Percentiles rank a stretch among this genome's conserved stretches.
Conservation (phyloP, 2,113 vertebrate species). For the Varanus salvator region DNA sequence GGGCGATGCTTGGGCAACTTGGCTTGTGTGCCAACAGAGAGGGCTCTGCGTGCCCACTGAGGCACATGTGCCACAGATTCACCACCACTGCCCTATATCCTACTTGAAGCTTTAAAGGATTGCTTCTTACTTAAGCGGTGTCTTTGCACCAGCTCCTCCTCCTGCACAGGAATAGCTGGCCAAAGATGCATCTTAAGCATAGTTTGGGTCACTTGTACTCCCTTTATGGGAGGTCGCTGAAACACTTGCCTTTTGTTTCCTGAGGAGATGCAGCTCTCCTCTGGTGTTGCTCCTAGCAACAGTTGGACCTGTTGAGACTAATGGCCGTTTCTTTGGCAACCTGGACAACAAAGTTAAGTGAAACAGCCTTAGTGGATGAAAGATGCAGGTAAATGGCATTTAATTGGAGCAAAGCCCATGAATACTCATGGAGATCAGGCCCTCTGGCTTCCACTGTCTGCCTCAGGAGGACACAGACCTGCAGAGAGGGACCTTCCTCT, state of each 20-base stretch:
- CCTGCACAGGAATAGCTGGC: not conserved
- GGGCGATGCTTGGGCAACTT: no score
- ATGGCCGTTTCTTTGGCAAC: conserved; percentile 40
- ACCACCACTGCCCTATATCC: not conserved
- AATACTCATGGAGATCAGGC: not conserved
- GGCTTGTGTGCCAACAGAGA: no score
- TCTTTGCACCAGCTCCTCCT: not conserved
- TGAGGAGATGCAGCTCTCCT: conserved; percentile 6
- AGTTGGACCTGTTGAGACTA: conserved; percentile 41
- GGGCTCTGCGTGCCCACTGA: no score
- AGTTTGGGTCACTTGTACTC: not conserved
- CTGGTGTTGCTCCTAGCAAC: conserved; percentile 58
- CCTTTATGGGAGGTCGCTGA: conserved; percentile 26
- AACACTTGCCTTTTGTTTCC: conserved; percentile 49
- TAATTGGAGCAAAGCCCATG: not conserved
- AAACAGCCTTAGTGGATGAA: conserved; percentile 19
- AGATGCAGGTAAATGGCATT: not conserved
- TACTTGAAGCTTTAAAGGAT: not conserved
- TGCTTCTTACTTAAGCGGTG: not conserved
- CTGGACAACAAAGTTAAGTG: conserved; percentile 26
- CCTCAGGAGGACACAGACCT: not conserved
- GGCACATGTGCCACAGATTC: no score
- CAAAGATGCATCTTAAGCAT: not conserved
- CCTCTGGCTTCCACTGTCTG: no score
- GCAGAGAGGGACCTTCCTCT: fast-evolving